Conservation (phyloP, 2,888 invertebrate species). For the Cheilosia vulpina region DNA sequence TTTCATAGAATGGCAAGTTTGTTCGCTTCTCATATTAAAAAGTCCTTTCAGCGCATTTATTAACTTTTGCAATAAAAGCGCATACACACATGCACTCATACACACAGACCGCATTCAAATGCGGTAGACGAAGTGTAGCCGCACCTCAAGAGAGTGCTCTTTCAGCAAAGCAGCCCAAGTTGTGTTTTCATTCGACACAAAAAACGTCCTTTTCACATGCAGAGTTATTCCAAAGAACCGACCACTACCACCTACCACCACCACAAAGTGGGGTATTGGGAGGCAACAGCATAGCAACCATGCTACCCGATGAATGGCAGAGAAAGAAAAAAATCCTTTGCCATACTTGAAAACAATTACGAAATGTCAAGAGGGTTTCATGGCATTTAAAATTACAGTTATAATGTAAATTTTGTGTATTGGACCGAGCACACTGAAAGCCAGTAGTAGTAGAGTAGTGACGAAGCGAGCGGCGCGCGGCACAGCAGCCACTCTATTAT, state of each 20-base stretch:
- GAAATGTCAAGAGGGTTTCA: constrained; percentile 76
- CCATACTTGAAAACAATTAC: constrained; percentile 76
- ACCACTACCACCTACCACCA: constrained; percentile 19
- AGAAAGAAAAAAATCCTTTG: constrained; percentile 59
- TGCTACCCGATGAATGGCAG: background rate
- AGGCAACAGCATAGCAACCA: background rate
- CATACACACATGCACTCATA: constrained; percentile 29
- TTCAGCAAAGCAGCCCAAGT: constrained; percentile 33
- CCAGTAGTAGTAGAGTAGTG: constrained; percentile 1
- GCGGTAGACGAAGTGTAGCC: constrained; percentile 64
- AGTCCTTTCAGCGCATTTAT: constrained; percentile 59
- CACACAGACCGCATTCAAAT: constrained; percentile 18
- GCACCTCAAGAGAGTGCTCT: constrained; percentile 71
- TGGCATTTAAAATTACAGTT: constrained; percentile 75
- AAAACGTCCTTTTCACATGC: constrained; percentile 58
- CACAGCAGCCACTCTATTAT: constrained; percentile 14
- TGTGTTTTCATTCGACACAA: constrained; percentile 48
- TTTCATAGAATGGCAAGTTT: constrained; percentile 53
- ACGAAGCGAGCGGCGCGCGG: background rate
- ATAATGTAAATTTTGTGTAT: constrained; percentile 75
- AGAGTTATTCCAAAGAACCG: constrained; percentile 67
- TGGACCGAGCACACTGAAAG: constrained; percentile 57
- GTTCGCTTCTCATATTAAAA: constrained; percentile 43
- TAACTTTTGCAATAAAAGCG: constrained; percentile 67
- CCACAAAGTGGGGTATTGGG: background rate